Base-by-base conservation (phyloP, 1,140 invertebrate species). In the Eubasilissa regina region DNA sequence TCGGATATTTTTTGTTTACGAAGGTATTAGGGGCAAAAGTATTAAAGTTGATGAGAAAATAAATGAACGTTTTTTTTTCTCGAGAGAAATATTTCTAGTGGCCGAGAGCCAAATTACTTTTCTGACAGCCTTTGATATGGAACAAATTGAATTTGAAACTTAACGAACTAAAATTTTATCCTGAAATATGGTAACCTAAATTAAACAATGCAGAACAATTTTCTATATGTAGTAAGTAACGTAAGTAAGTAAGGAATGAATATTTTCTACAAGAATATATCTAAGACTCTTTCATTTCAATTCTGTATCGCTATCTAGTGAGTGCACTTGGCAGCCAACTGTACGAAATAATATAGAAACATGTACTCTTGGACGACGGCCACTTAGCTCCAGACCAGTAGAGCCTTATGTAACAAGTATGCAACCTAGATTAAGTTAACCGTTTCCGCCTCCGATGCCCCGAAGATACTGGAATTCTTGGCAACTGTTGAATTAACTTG, bases 351-450 rank as follows among this genome's bases (percentile, higher is more conserved):
- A 70, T 45, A 15, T 43, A 15, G 17, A 62, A 48, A 11, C 15
- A 19, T 48, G 13, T 62, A 12, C 60, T 64, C 12, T 45, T 45
- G 43, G n/a, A 64, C 1, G 13, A 3, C 7, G n/a, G n/a, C 64
- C 64, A 68, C n/a, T 6, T 47, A n/a, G 6, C 19, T 19, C 43
- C 64, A 68, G 8, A 70, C n/a, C 15, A 17, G 43, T 35, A 12
- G 43, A 70, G 44, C 45, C 66, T 70, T 70, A 70, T 21, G 66
- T 70, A 70, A 70, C 15, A 70, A 70, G 44, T 70, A 51, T 70
- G n/a, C 21, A 51, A 11, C 66, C 66, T 70, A 70, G 66, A 70
- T 70, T 48, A 48, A 48, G 66, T 70, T 70, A 51, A 51, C 66
- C 9, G 45, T 15, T 45, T 35, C 13, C 62, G n/a, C 13, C 25